phyloP scores from a whole-genome alignment of 2,797 vertebrate genomes.

The Alcedo quadribrachys region DNA sequence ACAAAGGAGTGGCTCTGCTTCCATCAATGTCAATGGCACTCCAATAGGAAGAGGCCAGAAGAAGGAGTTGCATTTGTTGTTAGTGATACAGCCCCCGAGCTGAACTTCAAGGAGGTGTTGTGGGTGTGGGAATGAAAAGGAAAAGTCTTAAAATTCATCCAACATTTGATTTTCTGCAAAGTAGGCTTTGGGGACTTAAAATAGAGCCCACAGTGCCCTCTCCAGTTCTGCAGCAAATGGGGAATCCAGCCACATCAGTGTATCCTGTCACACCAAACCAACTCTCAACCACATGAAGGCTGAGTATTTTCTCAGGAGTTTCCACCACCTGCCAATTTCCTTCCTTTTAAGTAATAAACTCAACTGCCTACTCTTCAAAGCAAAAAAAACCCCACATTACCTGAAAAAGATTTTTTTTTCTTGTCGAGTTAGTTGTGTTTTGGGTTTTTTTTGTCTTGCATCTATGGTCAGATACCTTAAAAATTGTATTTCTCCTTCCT shows the following conservation, averaged over 20 bases:
- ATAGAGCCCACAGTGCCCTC: conserved; percentile 66
- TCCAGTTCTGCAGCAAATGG: conserved; percentile 46
- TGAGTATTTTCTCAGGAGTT: background rate
- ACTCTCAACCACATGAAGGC: background rate
- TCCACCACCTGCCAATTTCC: background rate
- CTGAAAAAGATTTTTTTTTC: background rate
- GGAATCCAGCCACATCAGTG: background rate
- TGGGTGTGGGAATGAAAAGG: background rate
- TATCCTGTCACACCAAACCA: background rate
- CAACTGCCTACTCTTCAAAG: background rate
- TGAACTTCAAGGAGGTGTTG: background rate
- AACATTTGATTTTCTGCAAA: background rate
- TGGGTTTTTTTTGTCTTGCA: background rate
- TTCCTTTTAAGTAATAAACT: background rate
- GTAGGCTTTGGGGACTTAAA: background rate
- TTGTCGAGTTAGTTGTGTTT: background rate
- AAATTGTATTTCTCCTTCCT: background rate
- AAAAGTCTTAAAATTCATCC: conserved; percentile 2
- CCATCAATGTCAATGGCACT: background rate
- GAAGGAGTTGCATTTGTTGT: background rate
- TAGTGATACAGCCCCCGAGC: background rate
- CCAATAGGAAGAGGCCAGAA: conserved; percentile 17
- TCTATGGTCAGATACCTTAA: background rate
- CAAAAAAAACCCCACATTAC: background rate
- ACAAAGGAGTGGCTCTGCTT: background rate